Evolutionary conservation across 2,797 vertebrate genomes (phyloP).

Genomic region (Rhincodon typus): DNA sequence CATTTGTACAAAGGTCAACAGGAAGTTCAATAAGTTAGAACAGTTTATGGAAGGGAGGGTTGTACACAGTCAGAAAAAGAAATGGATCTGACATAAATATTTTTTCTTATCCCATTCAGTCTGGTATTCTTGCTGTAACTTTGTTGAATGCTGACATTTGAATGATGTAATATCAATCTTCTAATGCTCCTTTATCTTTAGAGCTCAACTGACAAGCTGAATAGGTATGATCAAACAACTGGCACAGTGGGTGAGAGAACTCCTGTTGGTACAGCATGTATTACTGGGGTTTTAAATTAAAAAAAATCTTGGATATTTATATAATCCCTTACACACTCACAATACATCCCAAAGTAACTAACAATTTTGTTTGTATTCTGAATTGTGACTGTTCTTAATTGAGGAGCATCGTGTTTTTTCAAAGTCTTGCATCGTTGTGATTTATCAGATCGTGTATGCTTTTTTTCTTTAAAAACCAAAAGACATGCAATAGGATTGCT

Average conservation of each 20-base stretch:
- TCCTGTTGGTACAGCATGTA: neutral
- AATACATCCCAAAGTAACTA: no score
- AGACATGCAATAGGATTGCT: neutral
- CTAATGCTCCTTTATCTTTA: neutral
- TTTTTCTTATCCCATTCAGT: neutral
- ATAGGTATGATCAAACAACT: neutral
- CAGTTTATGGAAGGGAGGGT: neutral
- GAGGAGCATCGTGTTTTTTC: neutral
- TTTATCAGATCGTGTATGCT: neutral
- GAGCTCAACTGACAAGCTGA: neutral
- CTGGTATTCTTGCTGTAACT: neutral
- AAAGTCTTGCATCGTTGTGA: neutral
- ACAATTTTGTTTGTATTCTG: neutral
- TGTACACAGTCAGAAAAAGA: neutral
- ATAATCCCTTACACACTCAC: no score
- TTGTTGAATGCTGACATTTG: neutral
- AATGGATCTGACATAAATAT: neutral
- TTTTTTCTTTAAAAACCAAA: neutral
- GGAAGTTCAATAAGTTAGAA: neutral
- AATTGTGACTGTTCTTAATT: neutral
- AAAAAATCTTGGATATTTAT: neutral
- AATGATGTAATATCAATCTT: neutral
- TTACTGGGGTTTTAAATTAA: neutral
- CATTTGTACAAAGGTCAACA: neutral
- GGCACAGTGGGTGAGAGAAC: neutral